Conservation (phyloP, 2,113 vertebrate genomes). For the Pomatostomus ruficeps region DNA sequence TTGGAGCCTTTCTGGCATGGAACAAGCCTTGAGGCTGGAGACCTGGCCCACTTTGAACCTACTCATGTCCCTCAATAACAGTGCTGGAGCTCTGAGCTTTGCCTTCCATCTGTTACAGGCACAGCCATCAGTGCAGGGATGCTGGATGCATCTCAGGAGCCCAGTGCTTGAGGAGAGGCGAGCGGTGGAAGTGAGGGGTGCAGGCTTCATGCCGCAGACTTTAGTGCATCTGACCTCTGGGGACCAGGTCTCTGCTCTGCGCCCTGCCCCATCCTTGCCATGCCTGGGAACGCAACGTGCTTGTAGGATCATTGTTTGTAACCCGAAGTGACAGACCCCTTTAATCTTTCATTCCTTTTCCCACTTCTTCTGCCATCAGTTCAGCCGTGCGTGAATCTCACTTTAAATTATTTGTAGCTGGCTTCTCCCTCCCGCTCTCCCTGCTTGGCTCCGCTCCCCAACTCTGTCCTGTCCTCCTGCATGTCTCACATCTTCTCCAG, state of each 20-base stretch:
- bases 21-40: background rate
- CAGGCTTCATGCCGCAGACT: background rate
- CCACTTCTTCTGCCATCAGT: slow-evolving; percentile 86
- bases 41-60: background rate
- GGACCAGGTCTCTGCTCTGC: slow-evolving; percentile 71
- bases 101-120: background rate
- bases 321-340: slow-evolving; percentile 87
- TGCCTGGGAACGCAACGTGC: slow-evolving; percentile 76
- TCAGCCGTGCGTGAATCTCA: slow-evolving; percentile 79
- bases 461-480: background rate
- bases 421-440: background rate
- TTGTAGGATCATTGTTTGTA: slow-evolving; percentile 76
- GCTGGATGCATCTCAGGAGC: background rate
- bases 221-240: slow-evolving; percentile 60
- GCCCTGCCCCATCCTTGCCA: slow-evolving; percentile 73
- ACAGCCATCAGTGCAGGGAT: background rate
- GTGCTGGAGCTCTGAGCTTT: background rate
- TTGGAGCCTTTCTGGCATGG: background rate
- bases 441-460: background rate
- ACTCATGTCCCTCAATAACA: background rate
- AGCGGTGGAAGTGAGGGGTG: background rate
- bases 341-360: slow-evolving; percentile 91
- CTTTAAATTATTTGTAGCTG: slow-evolving; percentile 85
- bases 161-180: background rate
- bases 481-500: background rate